Percentiles rank a stretch among this genome's conserved stretches.
These are phyloP conservation scores for Malurus leucopterus DNA, from an alignment of 2,797 vertebrate species.

Conservation along the genomic window DNA sequence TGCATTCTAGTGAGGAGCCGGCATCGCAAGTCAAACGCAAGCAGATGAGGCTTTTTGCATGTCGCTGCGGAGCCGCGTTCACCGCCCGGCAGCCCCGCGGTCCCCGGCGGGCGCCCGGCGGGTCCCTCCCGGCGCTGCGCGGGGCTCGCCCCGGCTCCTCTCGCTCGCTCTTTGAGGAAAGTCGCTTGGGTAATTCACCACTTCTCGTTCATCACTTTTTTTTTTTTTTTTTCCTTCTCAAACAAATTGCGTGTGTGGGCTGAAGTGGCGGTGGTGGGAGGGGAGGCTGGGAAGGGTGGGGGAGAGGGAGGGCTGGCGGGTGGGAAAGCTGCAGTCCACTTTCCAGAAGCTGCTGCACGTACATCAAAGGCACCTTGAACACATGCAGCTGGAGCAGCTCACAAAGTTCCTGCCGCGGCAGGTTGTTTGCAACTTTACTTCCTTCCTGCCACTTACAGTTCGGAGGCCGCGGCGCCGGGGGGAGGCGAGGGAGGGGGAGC, in stretches of 20 bases:
- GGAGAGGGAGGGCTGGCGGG: background rate
- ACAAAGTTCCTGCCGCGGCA: constrained; percentile 55
- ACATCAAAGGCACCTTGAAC: constrained; percentile 66
- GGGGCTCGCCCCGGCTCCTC: background rate
- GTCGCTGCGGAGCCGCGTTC: constrained; percentile 26
- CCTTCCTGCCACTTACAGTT: constrained; percentile 45
- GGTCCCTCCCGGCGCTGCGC: constrained; percentile 1
- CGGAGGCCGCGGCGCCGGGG: background rate
- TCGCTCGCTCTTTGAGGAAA: background rate
- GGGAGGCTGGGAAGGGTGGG: background rate
- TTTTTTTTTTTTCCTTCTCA: background rate
- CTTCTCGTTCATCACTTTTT: constrained; percentile 52
- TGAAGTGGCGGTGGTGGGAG: constrained; percentile 6
- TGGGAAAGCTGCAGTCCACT: constrained; percentile 37
- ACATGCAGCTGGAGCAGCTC: constrained; percentile 27
- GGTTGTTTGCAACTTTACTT: constrained; percentile 67
- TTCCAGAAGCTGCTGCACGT: constrained; percentile 35
- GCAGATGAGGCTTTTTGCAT: constrained; percentile 45
- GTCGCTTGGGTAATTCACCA: constrained; percentile 34
- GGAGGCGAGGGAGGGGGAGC: background rate
- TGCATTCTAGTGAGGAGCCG: constrained; percentile 65
- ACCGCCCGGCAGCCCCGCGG: background rate
- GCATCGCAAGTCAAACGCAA: constrained; percentile 54
- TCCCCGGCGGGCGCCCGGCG: background rate
- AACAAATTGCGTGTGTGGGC: constrained; percentile 36